Evolutionary conservation across 2,888 invertebrate species (phyloP).

Genomic region (Amorpha juglandis): DNA sequence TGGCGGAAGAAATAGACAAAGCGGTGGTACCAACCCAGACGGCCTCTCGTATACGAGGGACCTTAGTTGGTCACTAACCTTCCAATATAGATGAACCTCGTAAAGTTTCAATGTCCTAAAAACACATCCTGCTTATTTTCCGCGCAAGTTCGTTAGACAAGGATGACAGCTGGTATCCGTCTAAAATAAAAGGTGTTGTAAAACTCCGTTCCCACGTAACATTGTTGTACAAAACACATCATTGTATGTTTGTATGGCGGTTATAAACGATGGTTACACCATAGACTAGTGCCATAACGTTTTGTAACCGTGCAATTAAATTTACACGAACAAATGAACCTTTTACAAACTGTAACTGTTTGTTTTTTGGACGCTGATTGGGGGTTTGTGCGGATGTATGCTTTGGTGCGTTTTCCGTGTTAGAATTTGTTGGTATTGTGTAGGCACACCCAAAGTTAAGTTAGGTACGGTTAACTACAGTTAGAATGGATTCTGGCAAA

Average conservation of each 20-base stretch:
- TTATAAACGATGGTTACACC: constrained; percentile 4
- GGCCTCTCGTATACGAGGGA: too few relatives aligned
- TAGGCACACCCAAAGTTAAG: background rate
- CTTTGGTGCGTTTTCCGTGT: background rate
- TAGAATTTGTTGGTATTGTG: background rate
- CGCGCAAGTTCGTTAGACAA: background rate
- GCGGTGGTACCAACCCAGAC: too few relatives aligned
- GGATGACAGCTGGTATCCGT: constrained; percentile 15
- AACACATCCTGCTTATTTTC: background rate
- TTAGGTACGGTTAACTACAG: too few relatives aligned
- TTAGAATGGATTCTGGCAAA: too few relatives aligned
- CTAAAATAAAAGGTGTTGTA: constrained; percentile 20
- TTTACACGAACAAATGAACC: constrained; percentile 27
- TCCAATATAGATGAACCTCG: too few relatives aligned
- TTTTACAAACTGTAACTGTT: constrained; percentile 21
- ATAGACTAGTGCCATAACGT: constrained; percentile 8
- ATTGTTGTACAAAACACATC: constrained; percentile 15
- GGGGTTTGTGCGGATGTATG: constrained; percentile 18
- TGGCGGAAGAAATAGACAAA: too few relatives aligned
- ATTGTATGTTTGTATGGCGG: constrained; percentile 25
- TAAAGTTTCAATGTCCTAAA: too few relatives aligned
- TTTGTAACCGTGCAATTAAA: constrained; percentile 25
- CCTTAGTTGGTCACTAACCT: too few relatives aligned
- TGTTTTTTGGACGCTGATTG: constrained; percentile 21
- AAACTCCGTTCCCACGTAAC: constrained; percentile 26